Percentiles rank a stretch among this genome's conserved stretches.
These are phyloP conservation scores for Drosophila auraria DNA, from an alignment of 1,140 invertebrate genomes.

Conservation along the genomic window DNA sequence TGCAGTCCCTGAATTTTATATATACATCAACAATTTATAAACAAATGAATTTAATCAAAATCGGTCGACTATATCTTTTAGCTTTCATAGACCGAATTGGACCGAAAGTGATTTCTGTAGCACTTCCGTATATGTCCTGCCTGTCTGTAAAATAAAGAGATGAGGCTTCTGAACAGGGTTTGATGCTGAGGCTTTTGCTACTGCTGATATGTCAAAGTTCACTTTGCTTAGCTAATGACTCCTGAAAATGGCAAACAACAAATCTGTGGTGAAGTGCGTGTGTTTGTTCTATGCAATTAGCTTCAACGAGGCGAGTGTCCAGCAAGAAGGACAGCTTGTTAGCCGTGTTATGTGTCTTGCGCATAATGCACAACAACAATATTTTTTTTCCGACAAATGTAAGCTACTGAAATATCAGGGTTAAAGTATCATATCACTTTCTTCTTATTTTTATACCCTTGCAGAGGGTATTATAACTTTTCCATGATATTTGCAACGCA, in stretches of 20 bases:
- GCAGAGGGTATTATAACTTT: too few relatives aligned
- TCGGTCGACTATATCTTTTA: too few relatives aligned
- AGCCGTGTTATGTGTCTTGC: background rate
- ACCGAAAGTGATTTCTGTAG: too few relatives aligned
- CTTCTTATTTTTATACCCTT: too few relatives aligned
- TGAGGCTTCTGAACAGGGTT: background rate
- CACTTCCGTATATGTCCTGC: background rate
- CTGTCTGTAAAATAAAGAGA: background rate
- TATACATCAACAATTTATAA: too few relatives aligned
- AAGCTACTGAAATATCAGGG: background rate
- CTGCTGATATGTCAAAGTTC: background rate
- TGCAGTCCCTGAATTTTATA: too few relatives aligned
- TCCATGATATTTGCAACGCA: too few relatives aligned
- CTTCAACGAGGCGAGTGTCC: constrained; percentile 2
- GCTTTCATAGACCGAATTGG: too few relatives aligned
- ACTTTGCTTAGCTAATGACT: constrained; percentile 18
- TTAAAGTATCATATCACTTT: too few relatives aligned
- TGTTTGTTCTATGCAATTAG: constrained; percentile 10
- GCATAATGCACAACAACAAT: too few relatives aligned
- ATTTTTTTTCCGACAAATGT: background rate
- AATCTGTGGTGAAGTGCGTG: constrained; percentile 7
- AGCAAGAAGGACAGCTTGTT: background rate
- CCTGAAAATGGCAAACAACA: constrained; percentile 7
- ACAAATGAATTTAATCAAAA: too few relatives aligned
- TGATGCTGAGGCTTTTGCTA: background rate